phyloP scores from a whole-genome alignment of 1,140 invertebrate genomes.

The Diorhabda carinulata region DNA sequence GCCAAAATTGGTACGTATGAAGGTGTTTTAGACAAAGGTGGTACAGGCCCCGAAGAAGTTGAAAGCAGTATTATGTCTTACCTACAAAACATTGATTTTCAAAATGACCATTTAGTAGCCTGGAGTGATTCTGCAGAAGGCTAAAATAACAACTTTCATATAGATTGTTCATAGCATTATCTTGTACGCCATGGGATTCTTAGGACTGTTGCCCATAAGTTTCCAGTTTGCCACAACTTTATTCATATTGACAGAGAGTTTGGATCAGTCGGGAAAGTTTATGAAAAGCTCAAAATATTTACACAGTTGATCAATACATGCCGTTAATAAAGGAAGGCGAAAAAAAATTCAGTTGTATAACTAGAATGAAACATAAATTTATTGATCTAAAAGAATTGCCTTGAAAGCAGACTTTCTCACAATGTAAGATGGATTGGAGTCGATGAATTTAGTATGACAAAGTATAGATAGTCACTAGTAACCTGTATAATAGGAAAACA shows the following conservation, averaged over 20 bases:
- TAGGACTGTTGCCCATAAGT: constrained; percentile 27
- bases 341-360: constrained; percentile 12
- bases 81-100: too few relatives aligned
- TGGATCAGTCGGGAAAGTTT: constrained; percentile 28
- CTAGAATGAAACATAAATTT: constrained; percentile 7
- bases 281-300: constrained; percentile 25
- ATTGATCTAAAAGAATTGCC: constrained; percentile 9
- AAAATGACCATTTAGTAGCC: too few relatives aligned
- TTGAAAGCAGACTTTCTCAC: background rate
- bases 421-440: background rate
- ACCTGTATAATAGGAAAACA: background rate
- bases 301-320: constrained; percentile 26
- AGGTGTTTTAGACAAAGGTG: too few relatives aligned
- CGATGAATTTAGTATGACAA: background rate
- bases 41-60: too few relatives aligned
- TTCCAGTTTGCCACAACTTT: constrained; percentile 28
- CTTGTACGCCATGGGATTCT: constrained; percentile 15
- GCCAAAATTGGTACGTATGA: too few relatives aligned
- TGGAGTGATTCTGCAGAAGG: too few relatives aligned
- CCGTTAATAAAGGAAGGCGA: constrained; percentile 18
- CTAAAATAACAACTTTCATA: too few relatives aligned
- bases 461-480: too few relatives aligned
- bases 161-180: constrained; percentile 23
- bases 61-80: too few relatives aligned
- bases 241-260: constrained; percentile 30